A percentile compares a stretch with the other conserved stretches of the same genome.
Conservation (phyloP, 2,888 invertebrate genomes). For the Entomobrya multifasciata region DNA sequence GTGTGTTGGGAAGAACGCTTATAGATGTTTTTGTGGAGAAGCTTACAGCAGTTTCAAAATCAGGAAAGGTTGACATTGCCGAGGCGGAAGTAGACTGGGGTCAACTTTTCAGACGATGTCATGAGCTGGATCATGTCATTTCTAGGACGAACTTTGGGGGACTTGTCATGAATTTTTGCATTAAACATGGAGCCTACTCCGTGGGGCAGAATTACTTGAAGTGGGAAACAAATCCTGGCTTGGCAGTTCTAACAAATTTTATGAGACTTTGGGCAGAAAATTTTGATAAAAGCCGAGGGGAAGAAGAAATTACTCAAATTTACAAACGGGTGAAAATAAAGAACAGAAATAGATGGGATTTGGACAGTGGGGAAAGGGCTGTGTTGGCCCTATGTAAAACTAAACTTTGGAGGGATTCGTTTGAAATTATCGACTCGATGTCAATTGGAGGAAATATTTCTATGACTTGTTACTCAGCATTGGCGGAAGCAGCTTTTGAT, state of each 20-base stretch:
- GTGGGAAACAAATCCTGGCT: slow-evolving; percentile 82
- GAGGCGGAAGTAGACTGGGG: slow-evolving; percentile 50
- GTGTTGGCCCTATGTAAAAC: slow-evolving; percentile 86
- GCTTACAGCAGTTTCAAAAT: not conserved
- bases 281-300: slow-evolving; percentile 77
- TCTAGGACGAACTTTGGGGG: slow-evolving; percentile 82
- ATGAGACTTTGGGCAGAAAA: slow-evolving; percentile 47
- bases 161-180: slow-evolving; percentile 84
- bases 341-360: slow-evolving; percentile 84
- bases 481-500: slow-evolving; percentile 85
- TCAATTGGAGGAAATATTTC: slow-evolving; percentile 80
- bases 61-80: not conserved
- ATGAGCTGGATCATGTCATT: slow-evolving; percentile 35
- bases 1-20: slow-evolving; percentile 41
- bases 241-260: slow-evolving; percentile 63
- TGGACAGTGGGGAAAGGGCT: slow-evolving; percentile 84
- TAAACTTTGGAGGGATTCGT: slow-evolving; percentile 85
- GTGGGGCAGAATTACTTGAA: slow-evolving; percentile 84
- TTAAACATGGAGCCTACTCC: slow-evolving; percentile 82
- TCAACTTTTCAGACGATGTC: slow-evolving; percentile 29
- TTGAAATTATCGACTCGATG: slow-evolving; percentile 85
- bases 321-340: slow-evolving; percentile 83
- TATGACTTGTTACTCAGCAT: slow-evolving; percentile 81
- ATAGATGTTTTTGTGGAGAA: slow-evolving; percentile 59
- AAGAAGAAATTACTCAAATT: slow-evolving; percentile 83